Evolutionary conservation across 2,888 invertebrate species (phyloP).

Genomic region (Eupithecia insigniata): DNA sequence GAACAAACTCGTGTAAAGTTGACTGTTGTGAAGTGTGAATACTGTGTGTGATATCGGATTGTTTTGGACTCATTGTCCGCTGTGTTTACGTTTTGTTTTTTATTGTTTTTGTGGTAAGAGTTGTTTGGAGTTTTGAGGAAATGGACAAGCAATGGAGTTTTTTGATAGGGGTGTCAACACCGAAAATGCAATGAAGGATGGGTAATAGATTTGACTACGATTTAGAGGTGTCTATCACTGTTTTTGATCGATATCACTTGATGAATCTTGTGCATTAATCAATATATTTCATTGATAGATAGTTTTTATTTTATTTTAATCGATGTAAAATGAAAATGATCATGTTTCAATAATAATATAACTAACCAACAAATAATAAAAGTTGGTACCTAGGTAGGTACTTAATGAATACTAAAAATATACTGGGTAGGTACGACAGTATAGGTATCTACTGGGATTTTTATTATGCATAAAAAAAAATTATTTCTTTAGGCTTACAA

Average conservation of each 20-base stretch:
- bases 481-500: too few species aligned
- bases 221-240: background rate
- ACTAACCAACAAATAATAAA: too few species aligned
- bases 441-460: too few species aligned
- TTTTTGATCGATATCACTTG: background rate
- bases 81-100: constrained; percentile 64
- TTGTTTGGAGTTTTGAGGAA: constrained; percentile 13
- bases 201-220: background rate
- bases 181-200: background rate
- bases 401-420: too few species aligned
- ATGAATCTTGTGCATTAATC: background rate
- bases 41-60: constrained; percentile 43
- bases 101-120: constrained; percentile 49
- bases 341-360: background rate
- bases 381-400: too few species aligned
- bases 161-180: constrained; percentile 1
- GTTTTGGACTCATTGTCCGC: constrained; percentile 59
- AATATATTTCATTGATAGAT: background rate
- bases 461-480: too few species aligned
- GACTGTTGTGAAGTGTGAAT: constrained; percentile 56
- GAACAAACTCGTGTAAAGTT: constrained; percentile 53
- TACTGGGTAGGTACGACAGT: too few species aligned
- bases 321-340: background rate
- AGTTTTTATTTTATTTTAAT: background rate
- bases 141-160: constrained; percentile 17